phyloP scores from a whole-genome alignment of 2,797 vertebrate genomes.

The Hozukius guyotensis region DNA sequence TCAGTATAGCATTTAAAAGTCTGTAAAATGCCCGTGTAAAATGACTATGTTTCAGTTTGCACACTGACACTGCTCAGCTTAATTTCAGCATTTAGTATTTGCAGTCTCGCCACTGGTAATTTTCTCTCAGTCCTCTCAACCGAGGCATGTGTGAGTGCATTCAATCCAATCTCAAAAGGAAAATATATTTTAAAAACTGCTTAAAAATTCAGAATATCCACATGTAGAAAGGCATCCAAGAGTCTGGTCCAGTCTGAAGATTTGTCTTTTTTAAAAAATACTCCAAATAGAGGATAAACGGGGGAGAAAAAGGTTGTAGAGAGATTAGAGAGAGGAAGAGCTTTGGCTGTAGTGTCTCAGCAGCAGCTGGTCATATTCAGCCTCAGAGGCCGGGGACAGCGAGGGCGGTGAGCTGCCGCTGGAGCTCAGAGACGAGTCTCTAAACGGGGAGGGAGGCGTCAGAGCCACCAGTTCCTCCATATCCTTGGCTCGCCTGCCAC shows the following conservation, averaged over 20 bases:
- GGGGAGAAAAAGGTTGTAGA: neutral
- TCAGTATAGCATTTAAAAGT: constrained; percentile 4
- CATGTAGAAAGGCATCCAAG: constrained; percentile 54
- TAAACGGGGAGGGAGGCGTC: constrained; percentile 96
- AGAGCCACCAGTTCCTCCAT: constrained; percentile 91
- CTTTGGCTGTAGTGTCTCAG: constrained; percentile 98
- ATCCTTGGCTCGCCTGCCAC: constrained; percentile 81
- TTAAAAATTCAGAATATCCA: constrained; percentile 37
- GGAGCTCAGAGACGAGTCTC: constrained; percentile 95
- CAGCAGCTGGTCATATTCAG: constrained; percentile 93
- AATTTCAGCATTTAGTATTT: constrained; percentile 11
- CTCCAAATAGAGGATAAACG: neutral
- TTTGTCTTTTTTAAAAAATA: constrained; percentile 26
- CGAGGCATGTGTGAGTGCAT: constrained; percentile 11
- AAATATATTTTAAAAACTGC: constrained; percentile 9
- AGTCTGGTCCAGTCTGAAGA: constrained; percentile 31
- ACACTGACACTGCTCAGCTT: constrained; percentile 4
- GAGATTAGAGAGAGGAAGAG: constrained; percentile 93
- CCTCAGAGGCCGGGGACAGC: constrained; percentile 90
- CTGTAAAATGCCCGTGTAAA: constrained; percentile 50
- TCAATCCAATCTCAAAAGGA: constrained; percentile 27
- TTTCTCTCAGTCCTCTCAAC: neutral
- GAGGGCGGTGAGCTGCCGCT: constrained; percentile 89
- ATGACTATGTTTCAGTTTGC: neutral
- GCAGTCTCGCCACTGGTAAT: constrained; percentile 5